These are phyloP conservation scores for Pristiophorus japonicus DNA, from an alignment of 2,113 vertebrate species.

Conservation along the genomic window DNA sequence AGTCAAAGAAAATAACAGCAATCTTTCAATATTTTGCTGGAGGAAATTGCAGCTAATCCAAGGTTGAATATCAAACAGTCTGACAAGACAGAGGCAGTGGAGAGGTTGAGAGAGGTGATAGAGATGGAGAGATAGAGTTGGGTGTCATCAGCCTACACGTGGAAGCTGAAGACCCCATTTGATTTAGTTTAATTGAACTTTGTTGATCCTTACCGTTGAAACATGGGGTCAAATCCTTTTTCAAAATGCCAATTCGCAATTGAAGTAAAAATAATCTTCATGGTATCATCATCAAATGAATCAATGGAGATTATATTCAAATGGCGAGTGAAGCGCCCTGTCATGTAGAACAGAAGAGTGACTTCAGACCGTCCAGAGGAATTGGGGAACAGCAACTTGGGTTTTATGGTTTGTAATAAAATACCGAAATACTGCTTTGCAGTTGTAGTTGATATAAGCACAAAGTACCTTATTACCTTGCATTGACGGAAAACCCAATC, in stretches of 20 bases:
- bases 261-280: constrained; percentile 78
- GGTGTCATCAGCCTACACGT: background rate
- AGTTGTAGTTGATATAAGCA: background rate
- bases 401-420: background rate
- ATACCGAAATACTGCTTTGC: background rate
- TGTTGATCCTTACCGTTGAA: constrained; percentile 61
- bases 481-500: background rate
- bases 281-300: constrained; percentile 75
- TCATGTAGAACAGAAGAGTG: constrained; percentile 36
- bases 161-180: background rate
- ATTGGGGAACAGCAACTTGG: background rate
- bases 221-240: constrained; percentile 71
- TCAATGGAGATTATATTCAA: constrained; percentile 75
- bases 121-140: background rate
- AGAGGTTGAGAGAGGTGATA: background rate
- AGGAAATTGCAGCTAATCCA: background rate
- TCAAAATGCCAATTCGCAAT: constrained; percentile 83
- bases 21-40: background rate
- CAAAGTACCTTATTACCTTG: background rate
- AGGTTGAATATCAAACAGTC: background rate
- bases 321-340: constrained; percentile 83
- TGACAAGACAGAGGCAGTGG: background rate
- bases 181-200: background rate
- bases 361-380: background rate
- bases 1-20: no score